These are phyloP conservation scores for Lycocerus yunnanus DNA, from an alignment of 2,888 invertebrate genomes.

Conservation along the genomic window DNA sequence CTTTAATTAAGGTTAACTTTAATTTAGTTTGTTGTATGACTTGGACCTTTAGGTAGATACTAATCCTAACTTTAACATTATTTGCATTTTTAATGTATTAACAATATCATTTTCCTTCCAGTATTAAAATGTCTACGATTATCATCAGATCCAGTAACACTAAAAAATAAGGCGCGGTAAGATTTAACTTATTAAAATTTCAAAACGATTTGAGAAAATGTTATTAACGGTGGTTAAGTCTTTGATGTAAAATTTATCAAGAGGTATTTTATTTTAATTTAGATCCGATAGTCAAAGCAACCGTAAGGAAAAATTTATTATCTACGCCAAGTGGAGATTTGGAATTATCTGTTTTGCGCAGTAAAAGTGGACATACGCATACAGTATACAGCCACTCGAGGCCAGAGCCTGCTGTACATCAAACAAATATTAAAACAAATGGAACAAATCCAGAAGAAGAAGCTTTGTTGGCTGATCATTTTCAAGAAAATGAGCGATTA, in stretches of 20 bases:
- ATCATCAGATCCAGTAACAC: conserved; percentile 86
- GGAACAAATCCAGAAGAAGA: conserved; percentile 62
- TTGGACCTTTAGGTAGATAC: neutral
- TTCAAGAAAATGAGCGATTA: conserved; percentile 58
- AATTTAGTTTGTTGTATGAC: neutral
- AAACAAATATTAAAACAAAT: conserved; percentile 58
- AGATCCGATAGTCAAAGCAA: conserved; percentile 89
- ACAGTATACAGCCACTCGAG: conserved; percentile 50
- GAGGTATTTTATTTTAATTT: conserved; percentile 32
- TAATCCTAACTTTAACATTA: neutral
- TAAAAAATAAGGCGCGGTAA: conserved; percentile 91
- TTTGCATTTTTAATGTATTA: neutral
- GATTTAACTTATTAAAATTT: conserved; percentile 44
- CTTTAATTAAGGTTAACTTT: no score
- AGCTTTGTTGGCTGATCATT: conserved; percentile 50
- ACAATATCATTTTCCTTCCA: conserved; percentile 55
- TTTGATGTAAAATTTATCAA: neutral
- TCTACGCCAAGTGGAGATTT: conserved; percentile 58
- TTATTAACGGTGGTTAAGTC: neutral
- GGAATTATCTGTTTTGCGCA: conserved; percentile 56
- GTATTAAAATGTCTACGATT: conserved; percentile 92
- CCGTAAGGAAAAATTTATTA: conserved; percentile 72
- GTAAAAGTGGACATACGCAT: conserved; percentile 58
- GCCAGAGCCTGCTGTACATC: conserved; percentile 55
- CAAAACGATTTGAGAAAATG: neutral